Conservation (phyloP, 1,140 invertebrate species). For the Paraescarpia echinospica region DNA sequence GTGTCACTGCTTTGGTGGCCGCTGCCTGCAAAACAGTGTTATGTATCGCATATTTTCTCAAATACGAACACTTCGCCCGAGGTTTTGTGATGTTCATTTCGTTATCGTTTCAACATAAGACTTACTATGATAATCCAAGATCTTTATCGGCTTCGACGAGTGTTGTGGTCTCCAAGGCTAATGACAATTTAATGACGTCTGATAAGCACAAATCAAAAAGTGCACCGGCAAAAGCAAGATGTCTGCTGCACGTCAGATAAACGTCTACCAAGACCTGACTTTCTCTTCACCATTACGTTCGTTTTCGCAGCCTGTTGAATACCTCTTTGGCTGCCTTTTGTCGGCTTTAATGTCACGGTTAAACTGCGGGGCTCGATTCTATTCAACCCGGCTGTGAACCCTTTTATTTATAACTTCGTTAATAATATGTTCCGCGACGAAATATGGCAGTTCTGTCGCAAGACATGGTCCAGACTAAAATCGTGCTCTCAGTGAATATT, state of each 20-base stretch:
- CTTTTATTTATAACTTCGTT: neutral
- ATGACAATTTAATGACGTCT: neutral
- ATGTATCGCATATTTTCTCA: neutral
- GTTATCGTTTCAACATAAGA: too few relatives aligned
- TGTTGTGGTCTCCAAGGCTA: neutral
- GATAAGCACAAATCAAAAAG: neutral
- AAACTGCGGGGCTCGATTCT: neutral
- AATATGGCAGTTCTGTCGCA: neutral
- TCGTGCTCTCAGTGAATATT: too few relatives aligned
- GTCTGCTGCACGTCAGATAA: neutral
- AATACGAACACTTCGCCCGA: neutral
- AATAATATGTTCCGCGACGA: neutral
- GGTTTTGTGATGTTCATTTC: neutral
- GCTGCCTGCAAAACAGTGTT: neutral
- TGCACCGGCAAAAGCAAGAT: neutral
- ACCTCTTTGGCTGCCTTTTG: neutral
- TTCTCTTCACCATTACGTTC: neutral
- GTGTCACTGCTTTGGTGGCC: neutral
- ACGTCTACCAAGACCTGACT: neutral
- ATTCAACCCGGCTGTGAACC: neutral
- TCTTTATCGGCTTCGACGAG: neutral
- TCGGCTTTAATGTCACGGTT: neutral
- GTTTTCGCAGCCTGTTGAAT: neutral
- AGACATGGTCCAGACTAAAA: too few relatives aligned
- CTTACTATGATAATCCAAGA: too few relatives aligned